A percentile compares a stretch with the other conserved stretches of the same genome.
These are phyloP conservation scores for Sanderia malayensis DNA, from an alignment of 30 jellyfish, hydroid and myxozoan species.

Conservation along the genomic window DNA sequence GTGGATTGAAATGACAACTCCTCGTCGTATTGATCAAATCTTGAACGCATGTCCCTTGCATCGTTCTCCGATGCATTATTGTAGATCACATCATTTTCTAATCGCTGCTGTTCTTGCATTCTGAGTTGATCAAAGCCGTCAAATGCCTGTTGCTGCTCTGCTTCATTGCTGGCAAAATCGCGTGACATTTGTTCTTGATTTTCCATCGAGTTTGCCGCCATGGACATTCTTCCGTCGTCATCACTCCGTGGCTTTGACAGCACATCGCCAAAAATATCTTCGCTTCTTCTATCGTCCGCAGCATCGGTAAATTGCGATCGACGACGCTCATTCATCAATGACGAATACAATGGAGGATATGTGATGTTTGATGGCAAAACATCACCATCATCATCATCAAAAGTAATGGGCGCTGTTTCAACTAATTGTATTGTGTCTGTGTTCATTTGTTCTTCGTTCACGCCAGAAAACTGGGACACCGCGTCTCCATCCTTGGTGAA, in stretches of 20 bases:
- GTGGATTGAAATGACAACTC: neutral
- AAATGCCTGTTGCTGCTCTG: neutral
- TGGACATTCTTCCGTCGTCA: neutral
- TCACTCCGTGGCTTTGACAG: neutral
- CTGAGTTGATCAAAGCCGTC: neutral
- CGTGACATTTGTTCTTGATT: neutral
- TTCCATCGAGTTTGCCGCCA: neutral
- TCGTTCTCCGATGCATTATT: neutral
- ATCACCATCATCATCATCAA: too few relatives aligned
- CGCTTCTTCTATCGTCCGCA: neutral
- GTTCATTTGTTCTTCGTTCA: neutral
- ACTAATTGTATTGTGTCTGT: neutral
- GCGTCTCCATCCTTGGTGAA: neutral
- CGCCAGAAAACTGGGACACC: neutral
- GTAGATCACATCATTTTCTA: too few relatives aligned
- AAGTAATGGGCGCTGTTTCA: conserved; percentile 2
- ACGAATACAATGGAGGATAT: conserved; percentile 5
- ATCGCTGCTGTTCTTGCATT: too few relatives aligned
- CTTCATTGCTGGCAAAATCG: neutral
- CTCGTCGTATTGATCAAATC: neutral
- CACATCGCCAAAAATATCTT: neutral
- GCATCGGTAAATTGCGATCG: neutral
- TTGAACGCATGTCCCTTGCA: neutral
- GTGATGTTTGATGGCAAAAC: neutral
- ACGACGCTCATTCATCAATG: conserved; percentile 2